Evolutionary conservation across 2,888 invertebrate genomes (phyloP).

Genomic region (Cheilosia pagana): DNA sequence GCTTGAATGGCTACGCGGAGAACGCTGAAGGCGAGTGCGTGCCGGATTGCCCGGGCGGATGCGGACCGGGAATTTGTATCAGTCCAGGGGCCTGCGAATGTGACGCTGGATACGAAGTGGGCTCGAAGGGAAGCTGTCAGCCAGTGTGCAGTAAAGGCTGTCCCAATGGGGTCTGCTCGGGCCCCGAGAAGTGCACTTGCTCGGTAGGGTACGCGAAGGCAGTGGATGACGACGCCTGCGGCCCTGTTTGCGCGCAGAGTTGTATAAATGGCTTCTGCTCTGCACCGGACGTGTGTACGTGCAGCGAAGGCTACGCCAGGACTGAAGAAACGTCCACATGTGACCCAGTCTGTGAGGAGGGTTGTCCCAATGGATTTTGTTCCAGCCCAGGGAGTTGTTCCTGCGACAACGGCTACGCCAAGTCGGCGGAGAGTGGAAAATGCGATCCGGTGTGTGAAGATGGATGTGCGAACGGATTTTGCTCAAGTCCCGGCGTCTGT

Average conservation of each 20-base stretch:
- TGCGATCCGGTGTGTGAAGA: conserved; percentile 79
- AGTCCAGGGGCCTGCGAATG: conserved; percentile 80
- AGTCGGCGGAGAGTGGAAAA: neutral
- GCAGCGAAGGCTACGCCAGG: conserved; percentile 29
- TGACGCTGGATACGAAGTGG: conserved; percentile 77
- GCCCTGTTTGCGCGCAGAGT: conserved; percentile 77
- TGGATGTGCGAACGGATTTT: conserved; percentile 4
- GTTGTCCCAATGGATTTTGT: conserved; percentile 83
- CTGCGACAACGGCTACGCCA: conserved; percentile 83
- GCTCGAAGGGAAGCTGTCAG: conserved; percentile 84
- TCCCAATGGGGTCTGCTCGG: conserved; percentile 84
- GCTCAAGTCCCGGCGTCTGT: conserved; percentile 84
- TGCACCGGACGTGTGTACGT: conserved; percentile 18
- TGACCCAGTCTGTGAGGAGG: conserved; percentile 78
- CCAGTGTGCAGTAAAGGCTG: conserved; percentile 79
- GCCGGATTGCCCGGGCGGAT: conserved; percentile 75
- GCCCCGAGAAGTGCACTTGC: conserved; percentile 86
- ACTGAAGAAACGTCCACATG: conserved; percentile 74
- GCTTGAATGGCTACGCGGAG: conserved; percentile 84
- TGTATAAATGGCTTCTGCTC: conserved; percentile 83
- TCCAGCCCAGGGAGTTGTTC: conserved; percentile 85
- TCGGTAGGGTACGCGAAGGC: conserved; percentile 85
- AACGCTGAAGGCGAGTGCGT: conserved; percentile 73
- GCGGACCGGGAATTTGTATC: conserved; percentile 78
- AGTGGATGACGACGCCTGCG: conserved; percentile 77